These are phyloP conservation scores for Diadumene lineata DNA, from an alignment of 92 coral and sea anemone genomes.

Conservation along the genomic window DNA sequence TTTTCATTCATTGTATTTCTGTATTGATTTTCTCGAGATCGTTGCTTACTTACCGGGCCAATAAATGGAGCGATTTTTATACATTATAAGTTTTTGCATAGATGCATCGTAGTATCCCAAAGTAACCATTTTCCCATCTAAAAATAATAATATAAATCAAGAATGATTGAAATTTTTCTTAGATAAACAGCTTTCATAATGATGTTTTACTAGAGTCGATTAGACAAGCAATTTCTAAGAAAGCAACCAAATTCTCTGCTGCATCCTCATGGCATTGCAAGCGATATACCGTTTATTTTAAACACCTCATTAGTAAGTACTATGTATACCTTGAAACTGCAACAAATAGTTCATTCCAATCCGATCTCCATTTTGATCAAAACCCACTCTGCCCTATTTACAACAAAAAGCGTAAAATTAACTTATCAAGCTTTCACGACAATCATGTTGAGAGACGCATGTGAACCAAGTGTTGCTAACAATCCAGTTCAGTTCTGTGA, in stretches of 20 bases:
- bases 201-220: no score
- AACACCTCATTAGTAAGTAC: not conserved
- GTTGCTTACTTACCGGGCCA: conserved; percentile 27
- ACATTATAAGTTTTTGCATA: not conserved
- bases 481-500: not conserved
- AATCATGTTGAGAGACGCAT: no score
- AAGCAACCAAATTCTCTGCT: no score
- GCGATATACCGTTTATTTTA: not conserved
- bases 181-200: no score
- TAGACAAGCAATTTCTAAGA: no score
- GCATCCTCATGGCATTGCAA: no score
- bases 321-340: conserved; percentile 20
- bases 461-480: no score
- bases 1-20: not conserved
- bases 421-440: no score
- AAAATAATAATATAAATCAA: no score
- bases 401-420: no score
- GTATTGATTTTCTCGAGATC: not conserved
- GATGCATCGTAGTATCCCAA: conserved; percentile 11
- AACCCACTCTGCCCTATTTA: conserved; percentile 15
- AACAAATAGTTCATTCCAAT: conserved; percentile 9
- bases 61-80: conserved; percentile 14
- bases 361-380: conserved; percentile 28
- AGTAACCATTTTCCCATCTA: conserved; percentile 23
- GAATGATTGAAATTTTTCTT: no score